phyloP scores from a whole-genome alignment of 1,140 invertebrate genomes.

The Mylabris phalerata region DNA sequence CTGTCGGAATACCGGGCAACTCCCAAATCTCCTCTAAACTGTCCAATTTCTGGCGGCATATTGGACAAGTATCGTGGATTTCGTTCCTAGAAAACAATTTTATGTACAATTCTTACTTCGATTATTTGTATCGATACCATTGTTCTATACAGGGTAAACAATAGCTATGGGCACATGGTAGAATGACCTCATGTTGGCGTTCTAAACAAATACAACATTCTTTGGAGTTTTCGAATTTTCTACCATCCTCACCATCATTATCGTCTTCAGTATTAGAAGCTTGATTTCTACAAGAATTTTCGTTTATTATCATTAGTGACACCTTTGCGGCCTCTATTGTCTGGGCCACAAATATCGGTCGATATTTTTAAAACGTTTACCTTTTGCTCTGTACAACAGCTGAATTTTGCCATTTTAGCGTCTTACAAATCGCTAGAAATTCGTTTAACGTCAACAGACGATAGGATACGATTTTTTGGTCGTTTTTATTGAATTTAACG shows the following conservation, averaged over 20 bases:
- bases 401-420: constrained; percentile 41
- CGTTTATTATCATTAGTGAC: no score
- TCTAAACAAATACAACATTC: constrained; percentile 70
- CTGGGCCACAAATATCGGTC: no score
- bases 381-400: constrained; percentile 37
- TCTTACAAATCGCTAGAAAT: constrained; percentile 51
- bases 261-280: no score
- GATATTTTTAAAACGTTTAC: not conserved
- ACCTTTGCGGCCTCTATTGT: no score
- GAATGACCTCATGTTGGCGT: constrained; percentile 54
- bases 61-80: constrained; percentile 59
- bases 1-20: constrained; percentile 55
- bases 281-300: no score
- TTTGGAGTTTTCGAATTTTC: constrained; percentile 28
- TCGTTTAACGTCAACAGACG: constrained; percentile 54
- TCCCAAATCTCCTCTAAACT: constrained; percentile 62
- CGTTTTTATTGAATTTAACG: constrained; percentile 50
- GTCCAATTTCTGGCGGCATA: constrained; percentile 55
- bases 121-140: constrained; percentile 43
- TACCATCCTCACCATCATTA: not conserved
- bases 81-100: constrained; percentile 49
- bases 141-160: constrained; percentile 62
- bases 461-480: constrained; percentile 48
- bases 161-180: constrained; percentile 62
- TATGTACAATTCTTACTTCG: not conserved